Conservation (phyloP, 2,113 vertebrate genomes). For the Ammodytes marinus region DNA sequence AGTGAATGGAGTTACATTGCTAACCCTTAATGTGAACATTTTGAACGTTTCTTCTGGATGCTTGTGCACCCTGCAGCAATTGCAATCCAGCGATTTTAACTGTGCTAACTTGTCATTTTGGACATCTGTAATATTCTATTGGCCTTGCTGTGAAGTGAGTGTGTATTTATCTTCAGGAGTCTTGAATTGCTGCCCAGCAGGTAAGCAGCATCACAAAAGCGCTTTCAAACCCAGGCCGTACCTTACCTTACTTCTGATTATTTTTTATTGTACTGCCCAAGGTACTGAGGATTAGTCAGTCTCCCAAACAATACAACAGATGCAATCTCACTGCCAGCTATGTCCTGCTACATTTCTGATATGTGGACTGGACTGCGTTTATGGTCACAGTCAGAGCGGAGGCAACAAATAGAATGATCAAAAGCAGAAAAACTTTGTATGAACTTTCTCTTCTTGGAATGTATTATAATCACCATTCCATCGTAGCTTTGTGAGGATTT, state of each 20-base stretch:
- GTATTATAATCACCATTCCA: conserved; percentile 4
- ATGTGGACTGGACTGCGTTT: conserved; percentile 1
- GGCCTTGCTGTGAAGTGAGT: background rate
- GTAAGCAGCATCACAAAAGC: background rate
- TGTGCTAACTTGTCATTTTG: background rate
- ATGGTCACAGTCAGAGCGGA: background rate
- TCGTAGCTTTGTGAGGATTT: background rate
- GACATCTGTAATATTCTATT: background rate
- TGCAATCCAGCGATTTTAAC: background rate
- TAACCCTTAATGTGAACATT: background rate
- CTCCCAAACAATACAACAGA: background rate
- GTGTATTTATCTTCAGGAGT: background rate
- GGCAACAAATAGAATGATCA: background rate
- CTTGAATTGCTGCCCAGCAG: background rate
- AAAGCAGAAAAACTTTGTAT: background rate
- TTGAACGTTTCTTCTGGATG: too few relatives aligned
- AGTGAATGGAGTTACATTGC: background rate
- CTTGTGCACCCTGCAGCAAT: background rate
- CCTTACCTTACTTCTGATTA: background rate
- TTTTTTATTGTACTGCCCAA: conserved; percentile 1
- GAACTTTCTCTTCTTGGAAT: background rate
- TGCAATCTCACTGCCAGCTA: background rate
- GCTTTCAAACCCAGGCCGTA: background rate
- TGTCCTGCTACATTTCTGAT: background rate
- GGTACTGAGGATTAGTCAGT: background rate